Conservation (phyloP, 2,888 invertebrate genomes). For the Xestia xanthographa region DNA sequence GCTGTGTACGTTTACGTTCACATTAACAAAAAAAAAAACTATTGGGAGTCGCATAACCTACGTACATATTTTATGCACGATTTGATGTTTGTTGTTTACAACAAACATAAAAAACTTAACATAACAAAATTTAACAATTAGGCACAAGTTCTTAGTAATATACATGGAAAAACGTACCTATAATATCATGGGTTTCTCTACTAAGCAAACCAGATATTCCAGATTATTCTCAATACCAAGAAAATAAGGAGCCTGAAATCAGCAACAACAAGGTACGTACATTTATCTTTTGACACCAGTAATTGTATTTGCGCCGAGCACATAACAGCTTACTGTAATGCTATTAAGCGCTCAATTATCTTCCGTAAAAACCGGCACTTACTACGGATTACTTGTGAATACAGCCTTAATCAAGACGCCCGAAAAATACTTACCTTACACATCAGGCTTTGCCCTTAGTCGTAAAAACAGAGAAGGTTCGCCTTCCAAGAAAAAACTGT, state of each 20-base stretch:
- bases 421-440: conserved; percentile 36
- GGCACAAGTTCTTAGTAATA: not conserved
- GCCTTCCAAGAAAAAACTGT: not conserved
- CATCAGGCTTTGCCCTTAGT: not conserved
- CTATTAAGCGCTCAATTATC: conserved; percentile 51
- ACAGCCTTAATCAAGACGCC: conserved; percentile 34
- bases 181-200: not conserved
- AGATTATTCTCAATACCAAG: not conserved
- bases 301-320: conserved; percentile 35
- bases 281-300: conserved; percentile 34
- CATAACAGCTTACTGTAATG: conserved; percentile 39
- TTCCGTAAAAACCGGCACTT: conserved; percentile 34
- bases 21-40: not conserved
- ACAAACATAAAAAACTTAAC: no score
- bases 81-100: no score
- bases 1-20: not conserved
- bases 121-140: no score
- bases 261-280: not conserved
- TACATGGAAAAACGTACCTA: no score
- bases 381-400: conserved; percentile 22
- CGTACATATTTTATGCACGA: not conserved
- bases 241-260: not conserved
- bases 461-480: conserved; percentile 16
- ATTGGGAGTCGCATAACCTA: not conserved
- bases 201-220: not conserved